Conservation (phyloP, 2,797 vertebrate species). For the Sphenopsis melanotis region DNA sequence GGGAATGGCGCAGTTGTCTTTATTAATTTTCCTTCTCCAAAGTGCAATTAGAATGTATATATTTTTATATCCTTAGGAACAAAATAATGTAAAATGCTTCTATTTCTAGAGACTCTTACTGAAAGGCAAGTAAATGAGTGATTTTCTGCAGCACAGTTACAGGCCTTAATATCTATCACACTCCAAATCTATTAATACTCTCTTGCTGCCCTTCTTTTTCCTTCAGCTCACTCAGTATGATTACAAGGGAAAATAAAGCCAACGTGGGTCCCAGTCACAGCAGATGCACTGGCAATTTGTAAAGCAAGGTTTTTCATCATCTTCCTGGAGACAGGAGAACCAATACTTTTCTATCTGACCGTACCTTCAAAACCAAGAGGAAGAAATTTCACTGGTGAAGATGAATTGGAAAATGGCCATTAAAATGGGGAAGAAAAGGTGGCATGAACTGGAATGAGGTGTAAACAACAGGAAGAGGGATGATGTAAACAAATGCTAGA, state of each 20-base stretch:
- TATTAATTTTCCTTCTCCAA: slow-evolving; percentile 40
- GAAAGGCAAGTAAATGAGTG: neutral
- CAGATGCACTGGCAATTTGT: neutral
- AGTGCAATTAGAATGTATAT: slow-evolving; percentile 9
- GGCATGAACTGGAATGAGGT: neutral
- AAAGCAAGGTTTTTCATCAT: neutral
- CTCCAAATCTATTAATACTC: neutral
- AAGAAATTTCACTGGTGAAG: neutral
- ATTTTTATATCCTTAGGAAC: neutral
- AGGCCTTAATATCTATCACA: neutral
- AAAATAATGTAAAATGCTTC: neutral
- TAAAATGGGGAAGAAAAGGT: neutral
- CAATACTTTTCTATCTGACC: neutral
- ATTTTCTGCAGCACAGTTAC: neutral
- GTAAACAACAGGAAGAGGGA: neutral
- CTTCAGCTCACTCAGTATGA: neutral
- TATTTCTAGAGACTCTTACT: neutral
- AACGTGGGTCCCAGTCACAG: neutral
- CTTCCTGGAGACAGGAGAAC: neutral
- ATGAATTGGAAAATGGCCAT: neutral
- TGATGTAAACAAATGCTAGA: neutral
- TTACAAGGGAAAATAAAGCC: neutral
- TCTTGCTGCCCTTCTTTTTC: neutral
- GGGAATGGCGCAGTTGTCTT: neutral
- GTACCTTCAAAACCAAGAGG: neutral